phyloP scores from a whole-genome alignment of 2,888 invertebrate species.

The Amphimallon solstitiale region DNA sequence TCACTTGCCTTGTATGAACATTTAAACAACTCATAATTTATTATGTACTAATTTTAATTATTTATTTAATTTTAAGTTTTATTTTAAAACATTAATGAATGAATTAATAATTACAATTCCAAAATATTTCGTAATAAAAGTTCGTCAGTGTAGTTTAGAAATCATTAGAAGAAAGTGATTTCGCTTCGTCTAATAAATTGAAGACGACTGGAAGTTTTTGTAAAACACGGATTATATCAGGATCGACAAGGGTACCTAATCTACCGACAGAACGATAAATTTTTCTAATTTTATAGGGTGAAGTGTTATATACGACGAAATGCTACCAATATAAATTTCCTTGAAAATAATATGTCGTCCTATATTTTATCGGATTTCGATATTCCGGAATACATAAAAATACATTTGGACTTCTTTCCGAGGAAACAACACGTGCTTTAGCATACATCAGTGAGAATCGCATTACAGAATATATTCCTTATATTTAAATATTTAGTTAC shows the following conservation, averaged over 20 bases:
- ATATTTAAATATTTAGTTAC: not conserved
- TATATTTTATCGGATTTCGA: slow-evolving; percentile 21
- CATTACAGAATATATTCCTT: not conserved
- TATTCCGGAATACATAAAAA: not conserved
- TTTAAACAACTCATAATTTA: too few relatives aligned
- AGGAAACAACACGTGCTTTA: slow-evolving; percentile 13
- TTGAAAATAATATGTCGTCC: not conserved
- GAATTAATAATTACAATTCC: too few relatives aligned
- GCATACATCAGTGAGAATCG: not conserved
- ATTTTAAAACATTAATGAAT: too few relatives aligned
- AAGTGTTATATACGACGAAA: not conserved
- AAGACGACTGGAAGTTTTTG: not conserved
- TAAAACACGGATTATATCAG: slow-evolving; percentile 6
- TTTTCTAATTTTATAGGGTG: slow-evolving; percentile 10
- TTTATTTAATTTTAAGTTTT: too few relatives aligned
- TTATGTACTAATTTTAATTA: too few relatives aligned
- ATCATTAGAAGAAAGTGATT: not conserved
- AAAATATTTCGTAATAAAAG: too few relatives aligned
- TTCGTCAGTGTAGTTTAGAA: too few relatives aligned
- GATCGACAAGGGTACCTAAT: slow-evolving; percentile 4
- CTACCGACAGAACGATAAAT: not conserved
- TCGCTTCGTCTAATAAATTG: not conserved
- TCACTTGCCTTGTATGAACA: too few relatives aligned
- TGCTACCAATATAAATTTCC: not conserved
- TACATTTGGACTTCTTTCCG: not conserved